These are phyloP conservation scores for Kryptolebias ocellatus DNA, from an alignment of 2,797 vertebrate species.

Conservation along the genomic window DNA sequence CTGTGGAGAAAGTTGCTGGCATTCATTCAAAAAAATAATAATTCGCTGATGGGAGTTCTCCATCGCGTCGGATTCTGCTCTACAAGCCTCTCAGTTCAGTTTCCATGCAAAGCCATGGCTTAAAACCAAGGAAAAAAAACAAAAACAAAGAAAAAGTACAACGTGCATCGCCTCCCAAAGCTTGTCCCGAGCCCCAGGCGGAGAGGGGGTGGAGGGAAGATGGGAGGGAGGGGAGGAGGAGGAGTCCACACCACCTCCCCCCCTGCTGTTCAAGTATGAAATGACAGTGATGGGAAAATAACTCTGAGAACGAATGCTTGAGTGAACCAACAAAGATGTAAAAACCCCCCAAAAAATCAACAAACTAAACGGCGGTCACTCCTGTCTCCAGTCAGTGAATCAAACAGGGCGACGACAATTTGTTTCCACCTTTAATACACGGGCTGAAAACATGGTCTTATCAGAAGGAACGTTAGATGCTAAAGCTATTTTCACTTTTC, in stretches of 20 bases:
- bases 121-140: slow-evolving; percentile 55
- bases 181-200: slow-evolving; percentile 62
- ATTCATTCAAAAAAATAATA: slow-evolving; percentile 65
- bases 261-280: slow-evolving; percentile 61
- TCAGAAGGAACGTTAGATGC: slow-evolving; percentile 31
- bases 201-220: slow-evolving; percentile 17
- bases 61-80: slow-evolving; percentile 48
- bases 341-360: slow-evolving; percentile 37
- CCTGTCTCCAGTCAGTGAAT: slow-evolving; percentile 45
- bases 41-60: slow-evolving; percentile 55
- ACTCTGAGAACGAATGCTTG: neutral
- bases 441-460: slow-evolving; percentile 47
- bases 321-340: slow-evolving; percentile 36
- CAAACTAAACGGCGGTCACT: slow-evolving; percentile 22
- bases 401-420: slow-evolving; percentile 57
- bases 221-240: slow-evolving; percentile 16
- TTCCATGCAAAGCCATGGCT: slow-evolving; percentile 84
- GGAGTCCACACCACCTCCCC: slow-evolving; percentile 15
- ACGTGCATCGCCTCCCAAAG: slow-evolving; percentile 78
- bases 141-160: slow-evolving; percentile 40
- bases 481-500: slow-evolving; percentile 14
- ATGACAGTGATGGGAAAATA: slow-evolving; percentile 57
- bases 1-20: slow-evolving; percentile 80
- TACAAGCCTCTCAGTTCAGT: slow-evolving; percentile 71
- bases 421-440: slow-evolving; percentile 64